phyloP scores from a whole-genome alignment of 2,888 invertebrate species.

The Netelia inedita region DNA sequence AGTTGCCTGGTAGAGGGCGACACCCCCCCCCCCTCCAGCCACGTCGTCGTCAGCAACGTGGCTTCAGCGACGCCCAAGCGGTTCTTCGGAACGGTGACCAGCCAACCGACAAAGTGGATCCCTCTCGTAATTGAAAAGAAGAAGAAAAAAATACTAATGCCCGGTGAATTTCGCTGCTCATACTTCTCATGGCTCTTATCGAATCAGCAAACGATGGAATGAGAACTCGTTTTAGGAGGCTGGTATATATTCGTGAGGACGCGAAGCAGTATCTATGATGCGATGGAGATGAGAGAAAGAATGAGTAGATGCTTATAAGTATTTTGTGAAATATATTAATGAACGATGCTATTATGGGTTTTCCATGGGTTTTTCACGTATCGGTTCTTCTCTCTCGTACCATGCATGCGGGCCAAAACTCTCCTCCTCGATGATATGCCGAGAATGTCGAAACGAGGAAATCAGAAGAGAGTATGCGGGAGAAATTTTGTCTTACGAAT shows the following conservation, averaged over 20 bases:
- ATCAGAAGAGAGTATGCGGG: conserved; percentile 2
- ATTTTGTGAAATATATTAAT: conserved; percentile 6
- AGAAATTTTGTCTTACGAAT: conserved; percentile 28
- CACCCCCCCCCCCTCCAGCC: conserved; percentile 36
- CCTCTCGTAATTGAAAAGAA: conserved; percentile 58
- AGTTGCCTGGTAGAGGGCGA: conserved; percentile 56
- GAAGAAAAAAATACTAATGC: conserved; percentile 55
- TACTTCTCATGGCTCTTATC: conserved; percentile 37
- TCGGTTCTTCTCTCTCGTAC: not conserved
- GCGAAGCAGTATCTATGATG: not conserved
- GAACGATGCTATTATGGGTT: conserved; percentile 24
- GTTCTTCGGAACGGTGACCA: conserved; percentile 29
- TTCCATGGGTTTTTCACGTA: conserved; percentile 29
- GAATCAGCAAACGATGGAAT: not conserved
- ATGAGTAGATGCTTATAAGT: not conserved
- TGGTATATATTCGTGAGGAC: not conserved
- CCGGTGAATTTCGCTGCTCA: conserved; percentile 46
- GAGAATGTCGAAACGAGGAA: conserved; percentile 3
- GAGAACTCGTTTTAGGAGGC: not conserved
- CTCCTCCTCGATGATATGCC: not conserved
- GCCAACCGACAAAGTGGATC: conserved; percentile 60
- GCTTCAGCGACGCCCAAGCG: conserved; percentile 43
- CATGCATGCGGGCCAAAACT: not conserved
- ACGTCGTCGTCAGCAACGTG: conserved; percentile 23
- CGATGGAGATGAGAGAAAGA: not conserved